Percentiles rank a stretch among this genome's conserved stretches.
Conservation (phyloP, 2,113 vertebrate genomes). For the Pycnonotus jocosus region DNA sequence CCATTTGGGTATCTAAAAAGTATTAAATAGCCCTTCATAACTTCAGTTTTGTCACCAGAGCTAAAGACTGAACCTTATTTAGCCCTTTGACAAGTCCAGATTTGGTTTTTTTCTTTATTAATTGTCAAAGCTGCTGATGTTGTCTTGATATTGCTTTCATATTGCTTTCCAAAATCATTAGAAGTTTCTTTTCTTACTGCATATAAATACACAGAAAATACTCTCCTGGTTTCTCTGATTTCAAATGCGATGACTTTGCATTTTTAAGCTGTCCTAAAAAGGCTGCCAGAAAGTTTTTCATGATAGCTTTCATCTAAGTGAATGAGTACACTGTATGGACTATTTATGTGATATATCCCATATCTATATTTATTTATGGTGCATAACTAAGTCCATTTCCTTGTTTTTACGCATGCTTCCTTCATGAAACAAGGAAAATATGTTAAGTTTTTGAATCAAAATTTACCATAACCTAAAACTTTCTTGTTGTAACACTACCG, state of each 20-base stretch:
- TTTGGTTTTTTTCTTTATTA: not conserved
- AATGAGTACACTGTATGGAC: not conserved
- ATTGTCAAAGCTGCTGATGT: not conserved
- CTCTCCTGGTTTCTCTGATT: not conserved
- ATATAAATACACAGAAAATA: not conserved
- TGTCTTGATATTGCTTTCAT: not conserved
- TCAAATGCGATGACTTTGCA: not conserved
- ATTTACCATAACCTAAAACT: not conserved
- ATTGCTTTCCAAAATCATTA: not conserved
- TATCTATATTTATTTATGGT: not conserved
- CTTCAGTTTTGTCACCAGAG: not conserved
- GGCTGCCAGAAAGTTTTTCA: not conserved
- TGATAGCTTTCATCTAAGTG: not conserved
- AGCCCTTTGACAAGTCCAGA: not conserved
- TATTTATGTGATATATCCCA: not conserved
- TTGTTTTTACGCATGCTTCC: not conserved
- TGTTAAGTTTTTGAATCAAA: not conserved
- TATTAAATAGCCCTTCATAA: not conserved
- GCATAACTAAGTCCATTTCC: not conserved
- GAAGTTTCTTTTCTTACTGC: not conserved
- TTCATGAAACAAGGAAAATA: not conserved
- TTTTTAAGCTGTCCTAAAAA: not conserved
- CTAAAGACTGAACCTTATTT: not conserved
- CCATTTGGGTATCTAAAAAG: not conserved
- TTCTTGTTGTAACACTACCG: rapidly evolving